phyloP scores from a whole-genome alignment of 2,113 vertebrate genomes.

The Cyrtonyx montezumae region DNA sequence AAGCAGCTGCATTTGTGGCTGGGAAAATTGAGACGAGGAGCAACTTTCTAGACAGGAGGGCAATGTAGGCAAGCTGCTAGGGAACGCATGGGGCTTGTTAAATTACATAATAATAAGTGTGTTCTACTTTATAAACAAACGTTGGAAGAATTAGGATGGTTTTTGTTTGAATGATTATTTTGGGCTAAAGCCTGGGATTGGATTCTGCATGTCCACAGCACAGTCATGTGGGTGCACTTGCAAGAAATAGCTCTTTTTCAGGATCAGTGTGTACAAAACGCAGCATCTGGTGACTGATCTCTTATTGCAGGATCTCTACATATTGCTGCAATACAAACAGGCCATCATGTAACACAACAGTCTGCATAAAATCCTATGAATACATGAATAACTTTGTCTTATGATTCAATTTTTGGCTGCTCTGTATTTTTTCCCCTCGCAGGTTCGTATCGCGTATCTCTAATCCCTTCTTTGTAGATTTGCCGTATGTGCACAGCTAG shows the following conservation, averaged over 20 bases:
- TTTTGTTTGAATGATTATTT: neutral
- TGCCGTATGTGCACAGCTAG: neutral
- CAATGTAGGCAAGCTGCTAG: neutral
- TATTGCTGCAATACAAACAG: neutral
- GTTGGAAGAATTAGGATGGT: neutral
- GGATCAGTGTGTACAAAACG: neutral
- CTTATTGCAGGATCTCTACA: neutral
- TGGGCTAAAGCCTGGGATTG: neutral
- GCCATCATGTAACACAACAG: neutral
- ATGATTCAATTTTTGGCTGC: neutral
- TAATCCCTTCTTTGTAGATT: slow-evolving; percentile 35
- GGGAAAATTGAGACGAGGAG: slow-evolving; percentile 28
- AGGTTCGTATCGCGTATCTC: neutral
- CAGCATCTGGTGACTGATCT: neutral
- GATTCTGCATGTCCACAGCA: neutral
- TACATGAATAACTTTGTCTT: neutral
- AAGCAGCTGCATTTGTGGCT: slow-evolving; percentile 4
- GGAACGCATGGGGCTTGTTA: neutral
- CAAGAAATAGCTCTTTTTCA: neutral
- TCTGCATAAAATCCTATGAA: neutral
- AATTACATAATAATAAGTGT: neutral
- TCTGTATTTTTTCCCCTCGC: neutral
- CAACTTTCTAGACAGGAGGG: neutral
- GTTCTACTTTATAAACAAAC: neutral
- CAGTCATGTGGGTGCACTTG: neutral